Evolutionary conservation across 2,113 vertebrate genomes (phyloP).

Genomic region (Seriola quinqueradiata): DNA sequence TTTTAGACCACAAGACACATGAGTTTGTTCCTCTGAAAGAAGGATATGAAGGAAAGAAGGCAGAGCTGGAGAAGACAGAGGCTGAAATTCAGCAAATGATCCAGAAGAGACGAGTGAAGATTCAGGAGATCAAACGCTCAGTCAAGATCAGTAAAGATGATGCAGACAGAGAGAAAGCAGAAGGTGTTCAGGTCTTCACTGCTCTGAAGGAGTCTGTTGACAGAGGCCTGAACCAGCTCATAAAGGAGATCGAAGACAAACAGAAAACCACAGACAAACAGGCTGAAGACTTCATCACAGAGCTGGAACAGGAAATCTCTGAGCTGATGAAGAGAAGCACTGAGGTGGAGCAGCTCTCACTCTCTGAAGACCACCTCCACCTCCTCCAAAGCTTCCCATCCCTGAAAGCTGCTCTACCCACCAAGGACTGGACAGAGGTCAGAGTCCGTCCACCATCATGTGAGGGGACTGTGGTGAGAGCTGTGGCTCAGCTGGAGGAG

Average conservation of each 20-base stretch:
- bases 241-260: background rate
- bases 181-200: slow-evolving; percentile 1
- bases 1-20: slow-evolving; percentile 7
- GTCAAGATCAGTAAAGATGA: background rate
- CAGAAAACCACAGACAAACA: background rate
- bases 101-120: slow-evolving; percentile 6
- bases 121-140: background rate
- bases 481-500: background rate
- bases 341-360: slow-evolving; percentile 4
- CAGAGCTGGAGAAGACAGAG: background rate
- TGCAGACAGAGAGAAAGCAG: background rate
- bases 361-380: slow-evolving; percentile 18
- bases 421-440: background rate
- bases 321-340: too few species aligned
- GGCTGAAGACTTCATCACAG: too few species aligned
- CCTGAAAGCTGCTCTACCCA: background rate
- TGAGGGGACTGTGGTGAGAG: background rate
- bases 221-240: background rate
- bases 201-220: slow-evolving; percentile 1
- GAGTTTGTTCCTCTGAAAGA: background rate
- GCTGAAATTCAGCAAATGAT: background rate
- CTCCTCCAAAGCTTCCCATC: slow-evolving; percentile 1
- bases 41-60: background rate
- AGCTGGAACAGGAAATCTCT: too few species aligned
- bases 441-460: background rate